These are phyloP conservation scores for Monochamus saltuarius DNA, from an alignment of 1,140 invertebrate species.

Conservation along the genomic window DNA sequence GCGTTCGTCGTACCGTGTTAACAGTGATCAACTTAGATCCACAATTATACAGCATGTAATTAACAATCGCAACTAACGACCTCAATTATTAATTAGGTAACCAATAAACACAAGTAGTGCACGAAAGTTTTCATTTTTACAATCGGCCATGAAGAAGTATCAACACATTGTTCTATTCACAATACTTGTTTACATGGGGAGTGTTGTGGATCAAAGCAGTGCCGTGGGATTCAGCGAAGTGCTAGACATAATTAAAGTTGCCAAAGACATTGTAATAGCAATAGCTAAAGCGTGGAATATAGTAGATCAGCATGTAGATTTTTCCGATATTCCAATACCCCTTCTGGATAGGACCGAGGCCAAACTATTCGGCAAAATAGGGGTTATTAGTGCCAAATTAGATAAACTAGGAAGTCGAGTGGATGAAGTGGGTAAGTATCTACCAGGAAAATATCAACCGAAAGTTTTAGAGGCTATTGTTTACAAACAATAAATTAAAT, in stretches of 20 bases:
- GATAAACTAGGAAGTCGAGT: slow-evolving; percentile 43
- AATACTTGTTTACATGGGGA: no score
- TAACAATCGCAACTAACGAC: no score
- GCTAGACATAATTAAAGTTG: slow-evolving; percentile 61
- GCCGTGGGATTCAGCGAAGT: slow-evolving; percentile 29
- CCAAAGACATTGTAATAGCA: slow-evolving; percentile 60
- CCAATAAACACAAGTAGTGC: no score
- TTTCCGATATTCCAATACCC: slow-evolving; percentile 59
- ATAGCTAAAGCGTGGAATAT: slow-evolving; percentile 64
- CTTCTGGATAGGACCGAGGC: slow-evolving; percentile 52
- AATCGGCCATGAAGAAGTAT: no score
- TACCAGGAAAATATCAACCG: neutral
- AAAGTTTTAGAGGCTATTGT: no score
- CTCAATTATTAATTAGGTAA: no score
- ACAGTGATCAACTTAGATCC: no score
- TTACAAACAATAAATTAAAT: no score
- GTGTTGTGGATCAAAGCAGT: neutral
- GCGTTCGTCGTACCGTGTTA: no score
- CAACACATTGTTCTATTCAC: no score
- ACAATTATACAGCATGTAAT: no score
- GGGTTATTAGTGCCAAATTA: slow-evolving; percentile 35
- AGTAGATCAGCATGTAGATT: slow-evolving; percentile 56
- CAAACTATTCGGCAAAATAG: slow-evolving; percentile 40
- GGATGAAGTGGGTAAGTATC: slow-evolving; percentile 43
- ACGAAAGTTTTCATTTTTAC: no score